phyloP scores from a whole-genome alignment of 2,888 invertebrate species.

The Diaphora mendica region DNA sequence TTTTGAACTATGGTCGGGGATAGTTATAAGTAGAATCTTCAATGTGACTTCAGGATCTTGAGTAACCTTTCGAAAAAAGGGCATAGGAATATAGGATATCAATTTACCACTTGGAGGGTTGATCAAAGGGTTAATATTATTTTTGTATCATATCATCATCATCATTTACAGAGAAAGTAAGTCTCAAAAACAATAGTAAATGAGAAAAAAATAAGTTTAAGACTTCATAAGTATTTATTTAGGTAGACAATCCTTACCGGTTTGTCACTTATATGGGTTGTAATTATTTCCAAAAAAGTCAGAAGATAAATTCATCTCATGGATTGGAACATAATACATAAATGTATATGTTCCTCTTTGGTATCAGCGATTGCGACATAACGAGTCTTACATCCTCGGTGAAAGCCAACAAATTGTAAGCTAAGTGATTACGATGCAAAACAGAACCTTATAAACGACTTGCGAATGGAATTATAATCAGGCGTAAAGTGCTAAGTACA shows the following conservation, averaged over 20 bases:
- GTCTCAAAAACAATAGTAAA: not conserved
- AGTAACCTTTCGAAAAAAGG: too few species aligned
- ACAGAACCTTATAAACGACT: constrained; percentile 38
- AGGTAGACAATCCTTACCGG: too few species aligned
- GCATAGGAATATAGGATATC: too few species aligned
- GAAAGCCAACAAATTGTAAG: constrained; percentile 80
- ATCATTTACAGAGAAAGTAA: not conserved
- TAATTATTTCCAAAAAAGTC: not conserved
- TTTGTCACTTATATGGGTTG: not conserved
- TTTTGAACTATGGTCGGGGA: not conserved
- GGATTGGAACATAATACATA: constrained; percentile 56
- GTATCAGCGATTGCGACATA: constrained; percentile 66
- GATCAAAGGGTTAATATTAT: too few species aligned
- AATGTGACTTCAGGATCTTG: not conserved
- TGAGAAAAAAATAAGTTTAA: not conserved
- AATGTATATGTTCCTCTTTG: constrained; percentile 58
- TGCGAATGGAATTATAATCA: constrained; percentile 36
- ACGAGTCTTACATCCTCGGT: constrained; percentile 68
- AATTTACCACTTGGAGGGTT: too few species aligned
- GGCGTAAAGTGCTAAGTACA: constrained; percentile 34
- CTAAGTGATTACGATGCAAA: constrained; percentile 59
- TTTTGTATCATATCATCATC: too few species aligned
- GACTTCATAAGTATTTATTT: not conserved
- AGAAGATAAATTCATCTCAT: constrained; percentile 22
- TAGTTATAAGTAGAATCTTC: not conserved